phyloP scores from a whole-genome alignment of 2,888 invertebrate species.

The Polylopha cassiicola region DNA sequence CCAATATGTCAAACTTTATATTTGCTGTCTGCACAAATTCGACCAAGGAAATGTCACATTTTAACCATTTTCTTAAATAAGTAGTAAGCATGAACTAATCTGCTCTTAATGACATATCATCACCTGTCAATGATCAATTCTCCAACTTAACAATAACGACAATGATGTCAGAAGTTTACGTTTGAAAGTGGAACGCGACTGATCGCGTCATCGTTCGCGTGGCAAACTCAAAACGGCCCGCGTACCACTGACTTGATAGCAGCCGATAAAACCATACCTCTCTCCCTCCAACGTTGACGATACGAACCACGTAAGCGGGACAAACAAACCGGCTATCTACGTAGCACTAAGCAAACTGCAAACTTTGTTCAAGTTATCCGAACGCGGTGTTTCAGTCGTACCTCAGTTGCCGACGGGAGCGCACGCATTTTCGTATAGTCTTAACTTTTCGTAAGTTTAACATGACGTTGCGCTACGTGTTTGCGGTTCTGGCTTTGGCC shows the following conservation, averaged over 20 bases:
- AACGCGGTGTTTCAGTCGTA: constrained; percentile 52
- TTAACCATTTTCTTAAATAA: too few relatives aligned
- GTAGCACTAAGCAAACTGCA: constrained; percentile 37
- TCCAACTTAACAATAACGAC: too few relatives aligned
- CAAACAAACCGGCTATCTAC: constrained; percentile 22
- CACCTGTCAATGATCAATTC: constrained; percentile 12
- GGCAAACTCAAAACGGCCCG: constrained; percentile 51
- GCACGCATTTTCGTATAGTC: constrained; percentile 37
- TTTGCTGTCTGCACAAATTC: too few relatives aligned
- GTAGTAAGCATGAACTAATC: too few relatives aligned
- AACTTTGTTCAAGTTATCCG: constrained; percentile 58
- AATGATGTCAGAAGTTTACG: constrained; percentile 16
- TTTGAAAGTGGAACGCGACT: constrained; percentile 53
- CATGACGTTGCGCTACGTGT: constrained; percentile 62
- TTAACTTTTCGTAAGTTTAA: constrained; percentile 69
- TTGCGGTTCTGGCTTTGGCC: constrained; percentile 58
- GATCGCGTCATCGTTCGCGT: constrained; percentile 63
- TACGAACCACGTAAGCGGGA: constrained; percentile 31
- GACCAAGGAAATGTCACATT: too few relatives aligned
- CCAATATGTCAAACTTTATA: too few relatives aligned
- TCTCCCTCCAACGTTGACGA: constrained; percentile 36
- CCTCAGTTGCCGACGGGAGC: constrained; percentile 36
- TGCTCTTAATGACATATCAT: too few relatives aligned
- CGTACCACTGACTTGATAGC: constrained; percentile 33
- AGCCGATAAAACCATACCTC: constrained; percentile 31